A percentile compares a stretch with the other conserved stretches of the same genome.
phyloP scores from a whole-genome alignment of 2,888 invertebrate genomes.

The Cephus rjabovi region DNA sequence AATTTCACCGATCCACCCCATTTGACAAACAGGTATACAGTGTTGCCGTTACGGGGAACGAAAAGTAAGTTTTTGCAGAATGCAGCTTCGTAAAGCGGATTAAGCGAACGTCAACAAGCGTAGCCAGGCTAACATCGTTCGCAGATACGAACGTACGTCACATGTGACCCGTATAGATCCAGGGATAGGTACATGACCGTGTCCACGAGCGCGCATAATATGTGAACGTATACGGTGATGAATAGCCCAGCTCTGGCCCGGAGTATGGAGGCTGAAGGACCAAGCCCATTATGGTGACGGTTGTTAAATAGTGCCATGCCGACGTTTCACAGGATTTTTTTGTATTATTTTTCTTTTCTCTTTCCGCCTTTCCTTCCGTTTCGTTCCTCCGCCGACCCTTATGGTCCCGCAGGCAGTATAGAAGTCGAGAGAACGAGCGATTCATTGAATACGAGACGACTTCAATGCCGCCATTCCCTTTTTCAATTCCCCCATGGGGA shows the following conservation, averaged over 20 bases:
- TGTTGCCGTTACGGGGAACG: not conserved
- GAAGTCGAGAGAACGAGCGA: not conserved
- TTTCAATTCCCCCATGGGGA: not conserved
- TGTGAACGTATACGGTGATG: not conserved
- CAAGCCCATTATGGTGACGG: not conserved
- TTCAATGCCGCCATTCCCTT: not conserved
- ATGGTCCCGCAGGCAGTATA: slow-evolving; percentile 9
- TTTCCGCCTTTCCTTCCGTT: slow-evolving; percentile 11
- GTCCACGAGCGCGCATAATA: slow-evolving; percentile 8
- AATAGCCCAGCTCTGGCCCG: not conserved
- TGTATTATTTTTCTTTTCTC: slow-evolving; percentile 1
- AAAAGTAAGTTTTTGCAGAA: not conserved
- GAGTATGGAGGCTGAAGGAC: not conserved
- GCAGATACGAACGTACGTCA: slow-evolving; percentile 3
- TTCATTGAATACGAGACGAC: not conserved
- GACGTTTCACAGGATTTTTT: slow-evolving; percentile 30
- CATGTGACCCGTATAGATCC: not conserved
- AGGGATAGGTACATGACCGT: slow-evolving; percentile 2
- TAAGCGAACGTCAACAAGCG: not conserved
- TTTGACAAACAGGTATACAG: not conserved
- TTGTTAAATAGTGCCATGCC: not conserved
- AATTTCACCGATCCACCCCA: not conserved
- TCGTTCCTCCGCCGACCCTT: slow-evolving; percentile 13
- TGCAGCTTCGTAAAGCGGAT: not conserved
- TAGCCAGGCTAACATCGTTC: not conserved